Base-by-base conservation (phyloP, 1,140 invertebrate species). In the Bicyclus anynana region DNA sequence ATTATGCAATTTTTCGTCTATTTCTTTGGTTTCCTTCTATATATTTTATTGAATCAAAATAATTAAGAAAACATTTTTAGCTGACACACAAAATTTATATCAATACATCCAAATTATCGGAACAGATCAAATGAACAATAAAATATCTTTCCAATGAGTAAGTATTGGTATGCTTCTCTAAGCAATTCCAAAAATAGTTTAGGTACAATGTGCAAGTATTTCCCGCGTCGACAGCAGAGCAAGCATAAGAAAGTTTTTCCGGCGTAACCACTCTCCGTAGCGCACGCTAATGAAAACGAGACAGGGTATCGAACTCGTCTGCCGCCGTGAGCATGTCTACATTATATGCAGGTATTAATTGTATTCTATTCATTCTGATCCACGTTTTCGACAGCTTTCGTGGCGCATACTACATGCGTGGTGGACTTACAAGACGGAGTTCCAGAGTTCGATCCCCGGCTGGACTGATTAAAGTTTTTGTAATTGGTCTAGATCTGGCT, bases 201-300 rank as follows among this genome's bases (percentile, higher is more conserved):
- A 26, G 10, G 3, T 20, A 27, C 37, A 23, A 20, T 29, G 51
- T 53, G 52, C 29, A 40, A 33, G 29, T 42, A 40, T 60, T 53
- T 52, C 38, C 47, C 18, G 26, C 18, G 26, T 44, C 42, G 40
- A 61, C 49, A 29, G 57, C 52, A 47, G 47, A 53, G 14, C 12
- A 16, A 47, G 14, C 44, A 59, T 62, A 62, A 62, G 56, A 64
- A 66, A 71, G 69, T 74, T 75, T 74, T 82, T 79, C 70, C 78
- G 66, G 33, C 71, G 71, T 68, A 76, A 70, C 61, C 71, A 74
- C 60, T 58, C 53, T 62, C 65, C 69, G 67, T 63, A 57, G 56
- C 68, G 66, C 74, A 73, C 76, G 77, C 74, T 68, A 76, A 72
- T 81, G 78, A 83, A 83, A 83, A 82, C 77, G 80, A 86, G 72